Evolutionary conservation across 2,797 vertebrate species (phyloP), one percentile per base, ranked within the genome.

Genomic region (Protonibea diacanthus): DNA sequence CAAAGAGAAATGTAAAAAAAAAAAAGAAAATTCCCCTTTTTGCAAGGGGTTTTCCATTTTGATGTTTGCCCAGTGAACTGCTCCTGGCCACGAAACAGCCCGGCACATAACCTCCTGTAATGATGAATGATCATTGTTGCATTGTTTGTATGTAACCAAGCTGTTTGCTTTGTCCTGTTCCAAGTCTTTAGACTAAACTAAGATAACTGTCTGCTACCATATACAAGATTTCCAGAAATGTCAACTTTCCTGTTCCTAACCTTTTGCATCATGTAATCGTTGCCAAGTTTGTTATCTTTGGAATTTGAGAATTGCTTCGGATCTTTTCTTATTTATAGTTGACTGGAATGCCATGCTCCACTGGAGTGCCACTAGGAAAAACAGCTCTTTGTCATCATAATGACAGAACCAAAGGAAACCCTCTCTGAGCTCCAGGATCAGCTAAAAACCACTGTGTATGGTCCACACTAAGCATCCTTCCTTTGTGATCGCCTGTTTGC

Each of bases 401-500:
- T 23, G 60, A 67, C 44, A 29, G 29, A 73, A 55, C 55, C 66
- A 74, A 70, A 76, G 23, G 68, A 74, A 80, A 77, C 51, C 21
- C 48, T n/a, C 42, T 18, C 33, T 86, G 68, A 91, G 73, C 85
- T 85, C 76, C 33, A 59, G 81, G 80, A 87, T 88, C 81, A 88
- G 76, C 66, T 64, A 67, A 3, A 38, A 87, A 78, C 62, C 74
- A 78, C 77, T 62, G 13, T 29, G 25, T 25, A 55, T 18, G n/a
- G 17, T 69, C 49, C 21, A 60, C 9, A 10, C 13, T 69, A 65
- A 45, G 76, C 66, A 0, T 74, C 29, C 75, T 47, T 78, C 74
- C 80, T 82, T 88, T 90, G 86, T 88, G 58, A 52, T 69, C 3
- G 63, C 13, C 67, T 42, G 64, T 62, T 81, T 59, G 47, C 44